phyloP scores from a whole-genome alignment of 2,113 vertebrate species.

The Scortum barcoo region DNA sequence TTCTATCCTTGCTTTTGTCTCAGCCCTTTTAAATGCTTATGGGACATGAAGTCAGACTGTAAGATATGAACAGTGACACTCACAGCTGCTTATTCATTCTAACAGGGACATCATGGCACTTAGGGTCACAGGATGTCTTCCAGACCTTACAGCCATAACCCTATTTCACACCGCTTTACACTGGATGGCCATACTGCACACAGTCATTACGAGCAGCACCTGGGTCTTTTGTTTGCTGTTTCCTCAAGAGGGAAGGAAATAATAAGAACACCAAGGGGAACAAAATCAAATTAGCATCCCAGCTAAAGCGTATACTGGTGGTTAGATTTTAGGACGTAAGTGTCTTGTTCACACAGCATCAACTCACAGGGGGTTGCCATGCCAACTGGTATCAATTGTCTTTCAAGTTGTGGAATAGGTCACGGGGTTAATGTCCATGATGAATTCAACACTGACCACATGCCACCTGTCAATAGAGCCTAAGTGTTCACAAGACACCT shows the following conservation, averaged over 20 bases:
- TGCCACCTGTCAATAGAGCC: conserved; percentile 45
- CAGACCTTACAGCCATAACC: not conserved
- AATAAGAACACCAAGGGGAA: not conserved
- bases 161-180: conserved; percentile 2
- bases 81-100: conserved; percentile 66
- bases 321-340: conserved; percentile 5
- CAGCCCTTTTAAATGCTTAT: conserved; percentile 40
- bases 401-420: conserved; percentile 41
- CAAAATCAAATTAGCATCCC: not conserved
- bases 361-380: conserved; percentile 50
- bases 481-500: conserved; percentile 71
- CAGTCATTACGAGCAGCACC: conserved; percentile 41
- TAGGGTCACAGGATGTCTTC: conserved; percentile 24
- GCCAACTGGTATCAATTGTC: conserved; percentile 44
- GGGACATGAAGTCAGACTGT: conserved; percentile 12
- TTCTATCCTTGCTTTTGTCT: conserved; percentile 16
- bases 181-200: conserved; percentile 16
- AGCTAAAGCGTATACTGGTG: not conserved
- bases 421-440: conserved; percentile 48
- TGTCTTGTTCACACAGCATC: not conserved
- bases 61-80: conserved; percentile 22
- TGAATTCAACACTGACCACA: conserved; percentile 40
- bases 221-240: conserved; percentile 23
- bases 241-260: not conserved
- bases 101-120: not conserved